Conservation (phyloP, 2,888 invertebrate genomes). For the Agrilus mali region DNA sequence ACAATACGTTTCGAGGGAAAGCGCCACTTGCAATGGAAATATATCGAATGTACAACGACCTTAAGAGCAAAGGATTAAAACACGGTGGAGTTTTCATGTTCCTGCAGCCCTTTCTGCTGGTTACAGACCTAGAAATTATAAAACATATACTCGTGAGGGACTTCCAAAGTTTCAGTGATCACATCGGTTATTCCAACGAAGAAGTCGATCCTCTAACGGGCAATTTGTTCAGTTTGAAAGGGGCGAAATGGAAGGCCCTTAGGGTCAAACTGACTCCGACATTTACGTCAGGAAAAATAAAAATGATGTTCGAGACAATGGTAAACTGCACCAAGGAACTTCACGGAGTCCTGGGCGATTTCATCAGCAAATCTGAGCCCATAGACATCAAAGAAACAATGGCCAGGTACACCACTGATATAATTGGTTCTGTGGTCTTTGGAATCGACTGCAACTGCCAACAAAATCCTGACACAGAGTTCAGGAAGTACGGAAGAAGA, state of each 20-base stretch:
- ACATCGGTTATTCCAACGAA: conserved; percentile 22
- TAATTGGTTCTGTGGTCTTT: conserved; percentile 40
- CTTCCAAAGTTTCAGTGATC: conserved; percentile 26
- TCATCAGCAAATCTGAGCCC: conserved; percentile 14
- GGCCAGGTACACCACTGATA: conserved; percentile 36
- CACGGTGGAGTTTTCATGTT: conserved; percentile 20
- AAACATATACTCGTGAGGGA: conserved; percentile 26
- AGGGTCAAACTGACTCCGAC: conserved; percentile 30
- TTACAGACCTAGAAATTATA: conserved; percentile 25
- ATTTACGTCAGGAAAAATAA: conserved; percentile 35
- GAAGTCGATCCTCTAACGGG: conserved; percentile 22
- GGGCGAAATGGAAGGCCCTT: conserved; percentile 31
- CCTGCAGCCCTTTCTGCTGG: conserved; percentile 20
- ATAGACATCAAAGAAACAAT: conserved; percentile 33
- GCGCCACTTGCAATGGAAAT: no score
- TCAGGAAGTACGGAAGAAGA: conserved; percentile 17
- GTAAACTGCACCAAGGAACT: conserved; percentile 21
- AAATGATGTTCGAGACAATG: conserved; percentile 28
- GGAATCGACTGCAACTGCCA: conserved; percentile 42
- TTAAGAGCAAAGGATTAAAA: conserved; percentile 1
- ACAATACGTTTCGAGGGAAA: no score
- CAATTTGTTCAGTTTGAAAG: conserved; percentile 21
- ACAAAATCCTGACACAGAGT: conserved; percentile 36
- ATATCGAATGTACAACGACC: no score
- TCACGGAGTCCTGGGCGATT: conserved; percentile 16